A percentile compares a stretch with the other conserved stretches of the same genome.
phyloP scores from a whole-genome alignment of 2,113 vertebrate genomes.

The Chaenocephalus aceratus region DNA sequence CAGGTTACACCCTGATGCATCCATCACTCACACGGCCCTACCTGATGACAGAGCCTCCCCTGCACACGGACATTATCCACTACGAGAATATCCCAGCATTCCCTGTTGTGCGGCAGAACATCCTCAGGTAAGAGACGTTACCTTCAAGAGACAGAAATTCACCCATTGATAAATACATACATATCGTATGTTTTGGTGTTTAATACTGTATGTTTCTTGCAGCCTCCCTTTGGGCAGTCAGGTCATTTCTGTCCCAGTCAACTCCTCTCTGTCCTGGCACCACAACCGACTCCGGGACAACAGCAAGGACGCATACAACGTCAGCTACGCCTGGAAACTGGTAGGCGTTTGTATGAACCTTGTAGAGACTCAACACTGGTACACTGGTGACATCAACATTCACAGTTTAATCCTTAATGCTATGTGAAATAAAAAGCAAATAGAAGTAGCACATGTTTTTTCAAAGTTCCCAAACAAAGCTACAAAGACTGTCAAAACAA shows the following conservation, averaged over 20 bases:
- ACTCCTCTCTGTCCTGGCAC: slow-evolving; percentile 98
- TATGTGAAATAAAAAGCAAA: background rate
- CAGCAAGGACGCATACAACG: slow-evolving; percentile 93
- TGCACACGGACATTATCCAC: slow-evolving; percentile 98
- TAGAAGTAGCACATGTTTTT: too few relatives aligned
- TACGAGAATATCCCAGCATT: slow-evolving; percentile 98
- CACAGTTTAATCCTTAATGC: too few relatives aligned
- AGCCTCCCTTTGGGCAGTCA: slow-evolving; percentile 98
- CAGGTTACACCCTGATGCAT: slow-evolving; percentile 98
- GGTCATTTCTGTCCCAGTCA: slow-evolving; percentile 94
- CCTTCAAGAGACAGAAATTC: background rate
- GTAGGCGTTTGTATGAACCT: slow-evolving; percentile 69
- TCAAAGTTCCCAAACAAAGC: background rate
- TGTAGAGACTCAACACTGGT: background rate
- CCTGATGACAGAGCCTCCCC: slow-evolving; percentile 93
- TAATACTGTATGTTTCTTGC: slow-evolving; percentile 23
- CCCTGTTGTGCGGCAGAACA: slow-evolving; percentile 92
- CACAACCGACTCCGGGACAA: slow-evolving; percentile 93
- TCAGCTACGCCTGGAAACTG: slow-evolving; percentile 99
- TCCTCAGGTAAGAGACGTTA: slow-evolving; percentile 89
- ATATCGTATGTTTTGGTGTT: background rate
- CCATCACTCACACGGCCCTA: slow-evolving; percentile 96
- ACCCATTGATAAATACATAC: background rate
- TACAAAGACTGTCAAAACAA: slow-evolving; percentile 4
- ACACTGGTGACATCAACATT: slow-evolving; percentile 1